These are phyloP conservation scores for Cephalopterus ornatus DNA, from an alignment of 2,113 vertebrate genomes.

Conservation along the genomic window DNA sequence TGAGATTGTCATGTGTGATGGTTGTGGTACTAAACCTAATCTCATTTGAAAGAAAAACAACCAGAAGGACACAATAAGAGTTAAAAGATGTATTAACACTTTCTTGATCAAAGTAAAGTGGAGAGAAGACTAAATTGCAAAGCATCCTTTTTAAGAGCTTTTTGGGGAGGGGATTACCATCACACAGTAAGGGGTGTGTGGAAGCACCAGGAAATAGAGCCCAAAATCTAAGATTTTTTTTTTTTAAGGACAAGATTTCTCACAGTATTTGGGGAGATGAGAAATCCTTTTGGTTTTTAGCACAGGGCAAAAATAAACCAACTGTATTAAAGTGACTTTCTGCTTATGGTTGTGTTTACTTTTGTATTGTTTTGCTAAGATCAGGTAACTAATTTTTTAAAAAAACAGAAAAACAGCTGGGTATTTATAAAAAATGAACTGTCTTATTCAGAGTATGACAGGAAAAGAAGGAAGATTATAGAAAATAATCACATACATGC, in stretches of 20 bases:
- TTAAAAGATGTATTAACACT: not conserved
- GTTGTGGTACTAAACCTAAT: not conserved
- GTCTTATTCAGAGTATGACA: not conserved
- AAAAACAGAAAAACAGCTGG: not conserved
- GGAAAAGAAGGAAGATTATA: not conserved
- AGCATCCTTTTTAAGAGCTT: not conserved
- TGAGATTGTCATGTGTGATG: not conserved
- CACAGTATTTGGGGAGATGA: not conserved
- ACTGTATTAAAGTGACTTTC: not conserved
- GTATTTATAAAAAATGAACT: not conserved
- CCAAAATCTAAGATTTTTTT: not conserved
- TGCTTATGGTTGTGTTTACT: not conserved
- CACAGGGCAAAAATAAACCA: not conserved
- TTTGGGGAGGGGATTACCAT: not conserved
- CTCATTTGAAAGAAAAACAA: not conserved
- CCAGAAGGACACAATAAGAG: not conserved
- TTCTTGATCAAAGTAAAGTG: not conserved
- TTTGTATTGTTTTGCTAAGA: not conserved
- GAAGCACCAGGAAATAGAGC: not conserved
- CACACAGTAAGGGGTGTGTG: rapidly evolving
- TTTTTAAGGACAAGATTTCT: not conserved
- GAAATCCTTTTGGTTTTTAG: not conserved
- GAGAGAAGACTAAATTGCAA: not conserved
- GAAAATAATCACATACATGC: not conserved
- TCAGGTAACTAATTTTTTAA: not conserved